A percentile compares a stretch with the other conserved stretches of the same genome.
phyloP scores from a whole-genome alignment of 1,140 invertebrate genomes.

The Drosophila obscura region DNA sequence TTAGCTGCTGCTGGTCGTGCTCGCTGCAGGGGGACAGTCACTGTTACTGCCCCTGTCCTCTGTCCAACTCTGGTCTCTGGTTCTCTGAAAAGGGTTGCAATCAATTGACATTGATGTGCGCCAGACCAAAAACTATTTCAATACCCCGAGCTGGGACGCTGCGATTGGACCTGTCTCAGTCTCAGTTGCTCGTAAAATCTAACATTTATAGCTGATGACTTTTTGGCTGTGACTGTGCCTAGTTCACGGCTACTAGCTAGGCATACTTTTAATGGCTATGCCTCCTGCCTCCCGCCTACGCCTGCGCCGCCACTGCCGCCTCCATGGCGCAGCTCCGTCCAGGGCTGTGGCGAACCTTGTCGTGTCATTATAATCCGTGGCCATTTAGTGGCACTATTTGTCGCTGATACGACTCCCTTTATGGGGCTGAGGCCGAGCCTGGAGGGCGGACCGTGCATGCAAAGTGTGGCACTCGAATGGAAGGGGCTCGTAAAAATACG shows the following conservation, averaged over 20 bases:
- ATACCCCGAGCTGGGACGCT: slow-evolving; percentile 50
- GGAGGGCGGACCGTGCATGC: slow-evolving; percentile 58
- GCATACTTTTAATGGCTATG: slow-evolving; percentile 71
- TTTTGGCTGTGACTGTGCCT: slow-evolving; percentile 63
- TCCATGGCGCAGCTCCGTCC: too few species aligned
- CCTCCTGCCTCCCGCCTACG: too few species aligned
- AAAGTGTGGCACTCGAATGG: slow-evolving; percentile 72
- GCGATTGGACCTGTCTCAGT: slow-evolving; percentile 4
- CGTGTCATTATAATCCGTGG: slow-evolving; percentile 80
- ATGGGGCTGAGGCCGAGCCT: slow-evolving; percentile 53
- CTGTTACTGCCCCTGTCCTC: background rate
- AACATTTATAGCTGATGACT: slow-evolving; percentile 80
- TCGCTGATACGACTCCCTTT: slow-evolving; percentile 77
- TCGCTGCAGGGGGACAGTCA: slow-evolving; percentile 9
- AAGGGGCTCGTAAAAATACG: slow-evolving; percentile 73
- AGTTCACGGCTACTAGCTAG: slow-evolving; percentile 68
- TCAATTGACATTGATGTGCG: slow-evolving; percentile 81
- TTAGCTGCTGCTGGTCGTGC: slow-evolving; percentile 39
- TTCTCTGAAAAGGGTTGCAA: slow-evolving; percentile 63
- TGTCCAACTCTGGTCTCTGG: background rate
- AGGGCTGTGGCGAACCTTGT: slow-evolving; percentile 22
- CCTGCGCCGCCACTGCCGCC: slow-evolving; percentile 1
- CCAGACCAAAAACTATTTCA: slow-evolving; percentile 77
- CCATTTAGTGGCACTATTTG: slow-evolving; percentile 79
- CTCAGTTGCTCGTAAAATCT: slow-evolving; percentile 70